Conservation (phyloP, 2,113 vertebrate species). For the Hippocampus mohnikei region DNA sequence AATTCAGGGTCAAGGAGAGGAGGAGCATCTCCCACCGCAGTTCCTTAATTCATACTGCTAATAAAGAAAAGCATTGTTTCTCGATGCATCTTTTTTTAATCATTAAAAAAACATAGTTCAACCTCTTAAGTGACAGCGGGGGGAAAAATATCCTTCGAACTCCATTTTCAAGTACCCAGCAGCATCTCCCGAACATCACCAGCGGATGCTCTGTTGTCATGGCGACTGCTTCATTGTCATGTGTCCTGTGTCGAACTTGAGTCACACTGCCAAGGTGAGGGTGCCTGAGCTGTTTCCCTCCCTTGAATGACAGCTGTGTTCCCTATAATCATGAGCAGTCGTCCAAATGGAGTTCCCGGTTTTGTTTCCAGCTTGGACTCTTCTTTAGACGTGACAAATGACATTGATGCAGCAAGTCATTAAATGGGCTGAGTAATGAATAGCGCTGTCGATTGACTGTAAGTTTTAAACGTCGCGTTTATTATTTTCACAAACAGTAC, state of each 20-base stretch:
- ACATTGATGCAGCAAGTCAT: not conserved
- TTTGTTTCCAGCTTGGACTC: not conserved
- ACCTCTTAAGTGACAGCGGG: not conserved
- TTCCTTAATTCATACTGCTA: not conserved
- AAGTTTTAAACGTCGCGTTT: not conserved
- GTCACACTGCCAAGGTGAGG: not conserved
- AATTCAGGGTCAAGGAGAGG: not conserved
- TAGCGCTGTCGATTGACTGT: not conserved
- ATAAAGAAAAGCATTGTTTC: not conserved
- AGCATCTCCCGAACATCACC: not conserved
- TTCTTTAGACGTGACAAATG: not conserved
- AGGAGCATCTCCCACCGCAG: not conserved
- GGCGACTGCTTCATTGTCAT: conserved; percentile 10
- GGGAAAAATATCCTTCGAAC: not conserved
- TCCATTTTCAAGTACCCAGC: not conserved
- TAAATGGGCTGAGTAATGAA: not conserved
- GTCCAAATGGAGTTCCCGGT: not conserved
- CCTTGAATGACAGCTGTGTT: not conserved
- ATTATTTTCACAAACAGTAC: not conserved
- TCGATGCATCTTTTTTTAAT: not conserved
- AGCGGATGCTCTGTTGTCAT: conserved; percentile 7
- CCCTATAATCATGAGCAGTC: not conserved
- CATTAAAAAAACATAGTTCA: not conserved
- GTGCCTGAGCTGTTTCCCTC: not conserved
- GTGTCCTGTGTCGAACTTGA: conserved; percentile 5